These are phyloP conservation scores for Lasioglossum villosulum DNA, from an alignment of 2,888 invertebrate species.

Conservation along the genomic window DNA sequence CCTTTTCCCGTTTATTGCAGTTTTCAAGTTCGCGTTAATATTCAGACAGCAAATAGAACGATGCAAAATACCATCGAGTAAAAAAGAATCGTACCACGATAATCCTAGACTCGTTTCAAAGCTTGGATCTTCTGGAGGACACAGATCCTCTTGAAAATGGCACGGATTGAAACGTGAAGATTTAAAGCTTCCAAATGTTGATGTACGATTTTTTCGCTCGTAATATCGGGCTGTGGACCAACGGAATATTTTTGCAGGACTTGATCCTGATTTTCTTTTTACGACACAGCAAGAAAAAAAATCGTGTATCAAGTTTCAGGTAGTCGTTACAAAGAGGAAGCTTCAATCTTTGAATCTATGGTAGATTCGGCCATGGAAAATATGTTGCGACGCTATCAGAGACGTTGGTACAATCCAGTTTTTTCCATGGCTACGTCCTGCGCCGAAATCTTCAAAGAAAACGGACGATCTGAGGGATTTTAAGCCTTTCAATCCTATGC, in stretches of 20 bases:
- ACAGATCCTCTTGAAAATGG: neutral
- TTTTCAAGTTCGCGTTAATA: neutral
- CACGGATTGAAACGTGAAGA: neutral
- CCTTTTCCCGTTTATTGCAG: neutral
- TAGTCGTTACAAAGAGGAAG: neutral
- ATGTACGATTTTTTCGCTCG: neutral
- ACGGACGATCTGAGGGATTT: neutral
- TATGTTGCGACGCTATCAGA: neutral
- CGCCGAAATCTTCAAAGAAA: neutral
- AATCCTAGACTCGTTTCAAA: neutral
- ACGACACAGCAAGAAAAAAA: neutral
- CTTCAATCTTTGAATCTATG: neutral
- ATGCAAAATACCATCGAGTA: neutral
- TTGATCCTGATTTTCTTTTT: no score
- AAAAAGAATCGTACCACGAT: neutral
- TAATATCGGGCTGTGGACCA: no score
- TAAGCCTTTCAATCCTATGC: neutral
- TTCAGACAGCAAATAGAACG: neutral
- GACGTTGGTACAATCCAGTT: neutral
- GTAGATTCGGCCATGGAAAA: neutral
- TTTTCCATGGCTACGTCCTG: no score
- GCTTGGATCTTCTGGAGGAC: neutral
- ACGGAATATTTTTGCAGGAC: no score
- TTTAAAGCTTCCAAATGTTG: neutral
- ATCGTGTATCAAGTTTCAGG: neutral